These are phyloP conservation scores for Trichopoda pennipes DNA, from an alignment of 2,888 invertebrate genomes.

Conservation along the genomic window DNA sequence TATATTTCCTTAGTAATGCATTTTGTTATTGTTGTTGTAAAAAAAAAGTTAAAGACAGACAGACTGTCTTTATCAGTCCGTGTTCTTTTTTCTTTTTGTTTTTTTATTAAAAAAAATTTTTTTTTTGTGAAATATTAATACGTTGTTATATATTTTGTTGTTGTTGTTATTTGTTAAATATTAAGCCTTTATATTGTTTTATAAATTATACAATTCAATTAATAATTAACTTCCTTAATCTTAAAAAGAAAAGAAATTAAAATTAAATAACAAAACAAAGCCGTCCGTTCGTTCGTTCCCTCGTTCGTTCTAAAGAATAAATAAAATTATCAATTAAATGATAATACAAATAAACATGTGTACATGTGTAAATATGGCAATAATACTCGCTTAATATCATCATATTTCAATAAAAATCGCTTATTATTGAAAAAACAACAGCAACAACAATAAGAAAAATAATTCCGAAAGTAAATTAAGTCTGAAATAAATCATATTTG, in stretches of 20 bases:
- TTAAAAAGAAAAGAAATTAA: slow-evolving; percentile 12
- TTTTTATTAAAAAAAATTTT: background rate
- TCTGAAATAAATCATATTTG: no score
- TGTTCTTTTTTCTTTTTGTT: slow-evolving; percentile 8
- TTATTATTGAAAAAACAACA: slow-evolving; percentile 12
- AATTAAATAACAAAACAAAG: slow-evolving; percentile 22
- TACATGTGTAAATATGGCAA: background rate
- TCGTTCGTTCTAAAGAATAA: slow-evolving; percentile 17
- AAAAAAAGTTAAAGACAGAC: slow-evolving; percentile 7
- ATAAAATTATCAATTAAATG: slow-evolving; percentile 24
- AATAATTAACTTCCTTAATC: slow-evolving; percentile 55
- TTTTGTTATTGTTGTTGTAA: slow-evolving; percentile 1
- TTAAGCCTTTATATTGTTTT: slow-evolving; percentile 54
- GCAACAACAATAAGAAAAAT: no score
- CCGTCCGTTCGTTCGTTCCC: no score
- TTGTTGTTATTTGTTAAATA: slow-evolving; percentile 28
- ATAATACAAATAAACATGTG: background rate
- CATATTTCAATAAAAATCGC: background rate
- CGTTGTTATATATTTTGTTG: slow-evolving; percentile 26
- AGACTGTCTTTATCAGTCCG: slow-evolving; percentile 41
- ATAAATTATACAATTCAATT: slow-evolving; percentile 54
- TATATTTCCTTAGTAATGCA: slow-evolving; percentile 42
- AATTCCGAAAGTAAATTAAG: no score
- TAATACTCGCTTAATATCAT: background rate
- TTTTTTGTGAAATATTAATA: slow-evolving; percentile 31